These are phyloP conservation scores for Zingel zingel DNA, from an alignment of 2,113 vertebrate genomes.

Conservation along the genomic window DNA sequence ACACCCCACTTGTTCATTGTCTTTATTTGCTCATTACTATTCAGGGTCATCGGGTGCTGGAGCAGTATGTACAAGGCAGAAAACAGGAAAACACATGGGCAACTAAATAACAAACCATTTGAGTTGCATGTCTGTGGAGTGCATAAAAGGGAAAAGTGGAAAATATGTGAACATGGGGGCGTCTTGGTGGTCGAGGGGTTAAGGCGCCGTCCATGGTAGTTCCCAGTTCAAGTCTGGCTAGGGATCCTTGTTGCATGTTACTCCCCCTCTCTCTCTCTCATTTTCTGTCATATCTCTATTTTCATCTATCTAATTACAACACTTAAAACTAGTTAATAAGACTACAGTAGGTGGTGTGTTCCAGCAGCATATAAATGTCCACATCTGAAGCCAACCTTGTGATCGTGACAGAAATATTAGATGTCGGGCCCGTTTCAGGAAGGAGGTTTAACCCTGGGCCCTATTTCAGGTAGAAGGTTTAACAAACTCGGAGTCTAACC, in stretches of 20 bases:
- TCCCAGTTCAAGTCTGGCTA: neutral
- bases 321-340: neutral
- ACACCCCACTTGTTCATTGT: constrained; percentile 20
- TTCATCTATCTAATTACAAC: neutral
- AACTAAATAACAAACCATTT: neutral
- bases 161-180: constrained; percentile 2
- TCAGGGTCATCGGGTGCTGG: neutral
- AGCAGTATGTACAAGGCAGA: neutral
- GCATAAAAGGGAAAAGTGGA: neutral
- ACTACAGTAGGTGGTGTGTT: neutral
- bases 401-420: neutral
- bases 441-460: too few relatives aligned
- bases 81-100: neutral
- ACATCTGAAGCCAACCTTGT: neutral
- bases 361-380: neutral
- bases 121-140: constrained; percentile 9
- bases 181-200: too few relatives aligned
- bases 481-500: too few relatives aligned
- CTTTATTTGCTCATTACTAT: constrained; percentile 16
- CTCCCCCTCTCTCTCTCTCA: neutral
- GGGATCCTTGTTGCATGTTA: neutral
- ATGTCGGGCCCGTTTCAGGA: neutral
- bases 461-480: too few relatives aligned
- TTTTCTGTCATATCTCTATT: neutral
- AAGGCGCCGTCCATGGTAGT: neutral